A percentile compares a stretch with the other conserved stretches of the same genome.
phyloP scores from a whole-genome alignment of 2,888 invertebrate genomes.

The Zootermopsis nevadensis region DNA sequence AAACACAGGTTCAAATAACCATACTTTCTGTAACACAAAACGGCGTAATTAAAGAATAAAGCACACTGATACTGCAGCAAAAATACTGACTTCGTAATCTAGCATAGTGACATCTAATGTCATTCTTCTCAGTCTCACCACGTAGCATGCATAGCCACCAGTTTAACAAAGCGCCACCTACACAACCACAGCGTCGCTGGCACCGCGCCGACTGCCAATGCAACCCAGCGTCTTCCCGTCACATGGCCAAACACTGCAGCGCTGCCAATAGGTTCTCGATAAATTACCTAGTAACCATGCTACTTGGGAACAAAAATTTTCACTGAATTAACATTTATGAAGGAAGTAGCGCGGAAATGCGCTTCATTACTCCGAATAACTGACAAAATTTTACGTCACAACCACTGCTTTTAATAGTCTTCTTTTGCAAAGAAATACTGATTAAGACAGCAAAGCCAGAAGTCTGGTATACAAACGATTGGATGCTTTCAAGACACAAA shows the following conservation, averaged over 20 bases:
- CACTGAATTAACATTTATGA: too few relatives aligned
- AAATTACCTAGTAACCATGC: too few relatives aligned
- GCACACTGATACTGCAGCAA: background rate
- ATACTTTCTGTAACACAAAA: background rate
- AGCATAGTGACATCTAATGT: too few relatives aligned
- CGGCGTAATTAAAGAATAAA: background rate
- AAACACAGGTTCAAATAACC: background rate
- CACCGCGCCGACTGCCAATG: constrained; percentile 22
- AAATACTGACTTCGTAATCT: background rate
- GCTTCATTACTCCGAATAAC: too few relatives aligned
- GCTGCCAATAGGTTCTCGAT: background rate
- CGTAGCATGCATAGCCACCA: background rate
- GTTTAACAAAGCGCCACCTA: background rate
- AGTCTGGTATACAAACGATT: too few relatives aligned
- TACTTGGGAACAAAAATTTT: too few relatives aligned
- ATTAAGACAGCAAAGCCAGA: too few relatives aligned
- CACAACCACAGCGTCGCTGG: constrained; percentile 10
- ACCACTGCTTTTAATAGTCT: too few relatives aligned
- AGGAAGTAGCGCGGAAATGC: too few relatives aligned
- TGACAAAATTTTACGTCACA: too few relatives aligned
- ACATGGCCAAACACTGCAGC: background rate
- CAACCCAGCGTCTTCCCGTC: constrained; percentile 4
- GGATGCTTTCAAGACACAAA: too few relatives aligned
- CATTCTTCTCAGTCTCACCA: background rate
- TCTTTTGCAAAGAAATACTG: too few relatives aligned